These are phyloP conservation scores for Scylla paramamosain DNA, from an alignment of 1,140 invertebrate species.

Conservation along the genomic window DNA sequence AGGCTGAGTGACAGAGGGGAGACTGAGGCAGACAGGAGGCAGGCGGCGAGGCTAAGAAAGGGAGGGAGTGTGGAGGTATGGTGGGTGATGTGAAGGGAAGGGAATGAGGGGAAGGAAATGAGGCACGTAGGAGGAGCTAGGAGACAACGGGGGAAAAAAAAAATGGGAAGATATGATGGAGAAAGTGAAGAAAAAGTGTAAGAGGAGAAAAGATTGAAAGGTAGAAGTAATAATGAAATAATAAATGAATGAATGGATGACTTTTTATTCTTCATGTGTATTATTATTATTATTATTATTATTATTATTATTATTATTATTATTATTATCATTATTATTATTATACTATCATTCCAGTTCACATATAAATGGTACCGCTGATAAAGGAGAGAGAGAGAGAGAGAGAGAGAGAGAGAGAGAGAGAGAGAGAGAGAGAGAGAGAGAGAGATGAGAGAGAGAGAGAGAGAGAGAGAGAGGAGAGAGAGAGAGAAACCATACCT, in stretches of 20 bases:
- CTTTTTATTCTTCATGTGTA: not conserved
- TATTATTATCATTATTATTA: not conserved
- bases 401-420: not conserved
- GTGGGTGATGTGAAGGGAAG: not conserved
- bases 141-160: not conserved
- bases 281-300: slow-evolving; percentile 19
- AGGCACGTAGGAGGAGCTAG: not conserved
- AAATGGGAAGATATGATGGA: not conserved
- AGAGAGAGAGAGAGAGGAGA: not conserved
- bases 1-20: not conserved
- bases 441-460: not conserved
- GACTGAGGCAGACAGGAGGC: not conserved
- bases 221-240: too few relatives aligned
- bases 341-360: not conserved
- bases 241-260: not conserved
- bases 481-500: not conserved
- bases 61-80: not conserved
- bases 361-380: not conserved
- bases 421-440: not conserved
- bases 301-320: slow-evolving; percentile 6
- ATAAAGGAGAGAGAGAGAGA: not conserved
- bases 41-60: not conserved
- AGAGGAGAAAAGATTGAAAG: not conserved
- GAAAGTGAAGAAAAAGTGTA: too few relatives aligned
- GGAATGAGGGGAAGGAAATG: not conserved